Conservation (phyloP, 35 echinoderm and acorn worm genomes). For the Apostichopus japonicus region DNA sequence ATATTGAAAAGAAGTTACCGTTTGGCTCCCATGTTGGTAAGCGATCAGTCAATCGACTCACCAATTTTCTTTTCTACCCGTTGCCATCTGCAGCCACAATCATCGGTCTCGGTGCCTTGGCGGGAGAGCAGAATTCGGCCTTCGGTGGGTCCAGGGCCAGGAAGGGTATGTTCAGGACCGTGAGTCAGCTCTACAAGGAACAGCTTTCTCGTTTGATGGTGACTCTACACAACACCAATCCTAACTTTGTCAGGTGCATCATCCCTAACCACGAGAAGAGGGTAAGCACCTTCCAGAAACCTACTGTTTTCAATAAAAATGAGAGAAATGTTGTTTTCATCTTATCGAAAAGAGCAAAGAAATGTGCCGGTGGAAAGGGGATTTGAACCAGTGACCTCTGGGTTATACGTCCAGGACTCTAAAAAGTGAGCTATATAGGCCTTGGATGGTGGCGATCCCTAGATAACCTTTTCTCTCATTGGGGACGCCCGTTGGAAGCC, state of each 20-base stretch:
- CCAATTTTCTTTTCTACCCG: not conserved
- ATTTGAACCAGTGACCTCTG: too few relatives aligned
- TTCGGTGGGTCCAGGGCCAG: slow-evolving; percentile 86
- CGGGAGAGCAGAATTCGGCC: slow-evolving; percentile 60
- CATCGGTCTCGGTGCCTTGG: slow-evolving; percentile 84
- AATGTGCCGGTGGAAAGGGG: too few relatives aligned
- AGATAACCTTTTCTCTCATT: too few relatives aligned
- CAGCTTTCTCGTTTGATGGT: slow-evolving; percentile 89
- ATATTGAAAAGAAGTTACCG: too few relatives aligned
- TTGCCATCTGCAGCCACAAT: slow-evolving; percentile 67
- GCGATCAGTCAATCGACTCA: not conserved
- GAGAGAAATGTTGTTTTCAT: too few relatives aligned
- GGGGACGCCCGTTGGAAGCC: too few relatives aligned
- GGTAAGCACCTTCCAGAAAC: slow-evolving; percentile 41
- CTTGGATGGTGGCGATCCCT: too few relatives aligned
- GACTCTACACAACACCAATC: slow-evolving; percentile 93
- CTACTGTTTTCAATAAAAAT: too few relatives aligned
- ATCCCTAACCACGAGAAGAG: slow-evolving; percentile 99
- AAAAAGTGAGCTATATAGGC: too few relatives aligned
- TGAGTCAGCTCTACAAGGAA: slow-evolving; percentile 97
- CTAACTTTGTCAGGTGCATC: slow-evolving; percentile 99
- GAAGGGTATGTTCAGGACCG: slow-evolving; percentile 98
- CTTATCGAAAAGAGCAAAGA: too few relatives aligned
- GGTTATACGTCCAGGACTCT: too few relatives aligned
- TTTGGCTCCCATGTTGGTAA: not conserved